A percentile compares a stretch with the other conserved stretches of the same genome.
These are phyloP conservation scores for Coendou prehensilis DNA, from an alignment of 2,797 vertebrate genomes.

Conservation along the genomic window DNA sequence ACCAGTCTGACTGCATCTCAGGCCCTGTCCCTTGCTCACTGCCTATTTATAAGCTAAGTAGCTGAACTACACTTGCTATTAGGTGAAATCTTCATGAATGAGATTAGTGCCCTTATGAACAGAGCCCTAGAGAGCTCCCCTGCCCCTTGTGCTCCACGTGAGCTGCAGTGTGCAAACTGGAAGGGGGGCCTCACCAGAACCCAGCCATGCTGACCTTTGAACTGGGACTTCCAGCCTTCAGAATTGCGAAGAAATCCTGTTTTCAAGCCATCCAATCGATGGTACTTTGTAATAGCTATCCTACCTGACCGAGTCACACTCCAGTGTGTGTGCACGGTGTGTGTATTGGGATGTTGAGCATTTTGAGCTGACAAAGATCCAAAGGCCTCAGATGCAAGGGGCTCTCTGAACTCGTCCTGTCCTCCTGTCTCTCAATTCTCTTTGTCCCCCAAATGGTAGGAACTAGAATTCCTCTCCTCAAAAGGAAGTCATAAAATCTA, in stretches of 20 bases:
- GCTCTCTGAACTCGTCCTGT: not conserved
- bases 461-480: not conserved
- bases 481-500: not conserved
- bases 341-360: no score
- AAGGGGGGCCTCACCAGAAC: not conserved
- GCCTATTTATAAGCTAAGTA: not conserved
- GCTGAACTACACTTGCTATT: not conserved
- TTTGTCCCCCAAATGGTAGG: not conserved
- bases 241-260: not conserved
- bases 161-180: not conserved
- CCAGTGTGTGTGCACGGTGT: not conserved
- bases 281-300: not conserved
- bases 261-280: not conserved
- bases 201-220: not conserved
- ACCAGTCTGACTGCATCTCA: not conserved
- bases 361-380: not conserved
- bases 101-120: no score
- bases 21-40: no score
- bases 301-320: no score
- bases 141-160: not conserved
- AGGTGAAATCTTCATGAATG: not conserved
- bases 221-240: not conserved
- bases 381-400: no score
- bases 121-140: no score
- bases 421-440: not conserved